phyloP scores from a whole-genome alignment of 2,797 vertebrate genomes.

The Rhinatrema bivittatum region DNA sequence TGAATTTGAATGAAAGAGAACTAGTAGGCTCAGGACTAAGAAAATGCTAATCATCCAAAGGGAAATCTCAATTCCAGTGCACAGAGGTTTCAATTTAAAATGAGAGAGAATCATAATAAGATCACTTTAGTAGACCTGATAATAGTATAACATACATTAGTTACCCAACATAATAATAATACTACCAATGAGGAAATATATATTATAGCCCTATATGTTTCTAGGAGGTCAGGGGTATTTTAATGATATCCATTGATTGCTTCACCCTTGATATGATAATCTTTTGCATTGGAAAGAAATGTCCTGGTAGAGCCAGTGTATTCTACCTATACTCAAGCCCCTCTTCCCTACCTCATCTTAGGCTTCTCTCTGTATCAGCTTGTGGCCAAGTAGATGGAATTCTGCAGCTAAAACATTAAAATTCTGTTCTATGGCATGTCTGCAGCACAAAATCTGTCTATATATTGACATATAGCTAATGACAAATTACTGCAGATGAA shows the following conservation, averaged over 20 bases:
- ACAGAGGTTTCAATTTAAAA: not conserved
- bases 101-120: constrained; percentile 2
- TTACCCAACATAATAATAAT: constrained; percentile 6
- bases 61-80: constrained; percentile 2
- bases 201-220: not conserved
- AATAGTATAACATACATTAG: constrained; percentile 11
- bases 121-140: constrained; percentile 8
- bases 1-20: constrained; percentile 23
- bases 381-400: too few species aligned
- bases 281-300: too few species aligned
- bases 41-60: constrained; percentile 8
- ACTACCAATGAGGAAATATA: not conserved
- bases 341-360: too few species aligned
- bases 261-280: too few species aligned
- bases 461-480: too few species aligned
- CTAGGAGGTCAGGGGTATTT: not conserved
- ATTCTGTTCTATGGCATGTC: too few species aligned
- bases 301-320: too few species aligned
- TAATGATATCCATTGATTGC: constrained; percentile 6
- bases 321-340: too few species aligned
- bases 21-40: constrained; percentile 8
- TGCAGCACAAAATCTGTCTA: too few species aligned
- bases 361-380: too few species aligned
- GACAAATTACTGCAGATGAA: too few species aligned
- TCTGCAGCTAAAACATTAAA: too few species aligned